These are phyloP conservation scores for Clepsis dumicolana DNA, from an alignment of 2,888 invertebrate genomes.

Conservation along the genomic window DNA sequence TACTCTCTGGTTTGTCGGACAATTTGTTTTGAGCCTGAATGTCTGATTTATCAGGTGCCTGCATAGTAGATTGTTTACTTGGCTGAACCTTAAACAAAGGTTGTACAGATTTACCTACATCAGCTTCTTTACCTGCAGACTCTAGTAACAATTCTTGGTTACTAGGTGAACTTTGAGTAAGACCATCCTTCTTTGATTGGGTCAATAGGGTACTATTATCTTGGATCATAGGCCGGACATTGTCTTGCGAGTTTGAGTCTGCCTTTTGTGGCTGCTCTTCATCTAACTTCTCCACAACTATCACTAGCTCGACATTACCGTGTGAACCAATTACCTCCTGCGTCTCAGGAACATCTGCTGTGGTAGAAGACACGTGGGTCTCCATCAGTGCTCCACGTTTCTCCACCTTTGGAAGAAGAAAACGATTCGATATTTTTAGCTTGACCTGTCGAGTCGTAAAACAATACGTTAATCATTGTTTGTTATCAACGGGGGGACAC, in stretches of 20 bases:
- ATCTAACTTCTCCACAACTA: conserved; percentile 70
- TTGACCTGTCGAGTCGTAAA: conserved; percentile 60
- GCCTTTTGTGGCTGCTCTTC: conserved; percentile 55
- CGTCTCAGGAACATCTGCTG: conserved; percentile 66
- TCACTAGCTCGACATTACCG: conserved; percentile 70
- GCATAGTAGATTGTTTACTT: conserved; percentile 45
- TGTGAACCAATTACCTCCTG: conserved; percentile 65
- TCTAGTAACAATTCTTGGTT: conserved; percentile 46
- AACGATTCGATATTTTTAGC: conserved; percentile 63
- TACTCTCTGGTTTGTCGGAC: conserved; percentile 41
- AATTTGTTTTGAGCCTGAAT: conserved; percentile 32
- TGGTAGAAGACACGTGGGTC: conserved; percentile 77
- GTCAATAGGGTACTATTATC: conserved; percentile 3
- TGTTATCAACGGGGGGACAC: conserved; percentile 49
- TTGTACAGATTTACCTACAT: conserved; percentile 41
- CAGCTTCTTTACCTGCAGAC: conserved; percentile 28
- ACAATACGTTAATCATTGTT: conserved; percentile 45
- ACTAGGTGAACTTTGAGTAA: conserved; percentile 44
- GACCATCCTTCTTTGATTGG: conserved; percentile 21
- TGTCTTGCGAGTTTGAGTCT: conserved; percentile 47
- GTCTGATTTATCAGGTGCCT: conserved; percentile 51
- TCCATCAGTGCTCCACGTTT: conserved; percentile 74
- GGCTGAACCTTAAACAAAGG: conserved; percentile 44
- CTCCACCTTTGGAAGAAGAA: conserved; percentile 69
- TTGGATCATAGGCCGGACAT: conserved; percentile 31